These are phyloP conservation scores for Popillia japonica DNA, from an alignment of 1,140 invertebrate genomes.

Conservation along the genomic window DNA sequence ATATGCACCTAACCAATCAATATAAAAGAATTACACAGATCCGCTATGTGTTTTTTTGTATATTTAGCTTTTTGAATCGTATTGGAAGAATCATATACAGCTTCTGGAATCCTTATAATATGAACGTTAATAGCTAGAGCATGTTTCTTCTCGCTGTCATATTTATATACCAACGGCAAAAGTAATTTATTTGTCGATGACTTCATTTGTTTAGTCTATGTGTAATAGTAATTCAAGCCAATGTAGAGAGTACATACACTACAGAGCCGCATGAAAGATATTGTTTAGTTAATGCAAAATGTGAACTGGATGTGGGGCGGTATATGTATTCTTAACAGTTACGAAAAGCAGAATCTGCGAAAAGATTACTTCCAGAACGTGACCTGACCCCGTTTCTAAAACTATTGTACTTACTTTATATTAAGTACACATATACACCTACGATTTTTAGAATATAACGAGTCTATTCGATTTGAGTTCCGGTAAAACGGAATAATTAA, in stretches of 20 bases:
- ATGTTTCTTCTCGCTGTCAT: neutral
- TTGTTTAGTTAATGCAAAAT: neutral
- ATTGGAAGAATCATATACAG: neutral
- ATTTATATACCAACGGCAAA: neutral
- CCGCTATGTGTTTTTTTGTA: neutral
- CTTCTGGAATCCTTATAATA: neutral
- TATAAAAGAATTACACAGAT: neutral
- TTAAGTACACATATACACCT: too few species aligned
- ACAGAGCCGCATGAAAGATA: neutral
- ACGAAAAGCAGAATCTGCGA: conserved; percentile 7
- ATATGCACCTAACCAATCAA: neutral
- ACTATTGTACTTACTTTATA: neutral
- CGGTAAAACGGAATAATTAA: too few species aligned
- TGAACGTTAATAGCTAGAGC: neutral
- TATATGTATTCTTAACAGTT: neutral
- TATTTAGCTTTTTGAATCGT: neutral
- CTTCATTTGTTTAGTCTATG: conserved; percentile 15
- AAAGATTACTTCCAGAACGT: neutral
- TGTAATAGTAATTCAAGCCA: conserved; percentile 1
- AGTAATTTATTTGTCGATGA: neutral
- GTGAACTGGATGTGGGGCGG: neutral
- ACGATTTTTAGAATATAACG: too few species aligned
- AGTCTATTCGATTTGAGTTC: too few species aligned
- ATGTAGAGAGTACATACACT: neutral
- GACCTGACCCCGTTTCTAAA: neutral